Percentiles rank a stretch among this genome's conserved stretches.
phyloP scores from a whole-genome alignment of 1,140 invertebrate species.

The Solenopsis fugax region DNA sequence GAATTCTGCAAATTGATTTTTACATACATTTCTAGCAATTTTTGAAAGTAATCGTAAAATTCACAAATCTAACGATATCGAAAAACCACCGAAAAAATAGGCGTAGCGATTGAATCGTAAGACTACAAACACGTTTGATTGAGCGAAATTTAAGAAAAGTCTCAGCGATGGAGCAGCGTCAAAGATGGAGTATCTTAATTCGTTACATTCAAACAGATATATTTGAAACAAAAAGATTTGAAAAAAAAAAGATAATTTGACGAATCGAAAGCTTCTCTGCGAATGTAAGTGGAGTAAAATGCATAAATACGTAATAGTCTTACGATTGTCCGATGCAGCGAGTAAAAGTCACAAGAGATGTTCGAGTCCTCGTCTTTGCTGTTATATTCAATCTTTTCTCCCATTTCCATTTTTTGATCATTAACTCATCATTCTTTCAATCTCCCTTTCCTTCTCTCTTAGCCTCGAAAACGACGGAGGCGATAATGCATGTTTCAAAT shows the following conservation, averaged over 20 bases:
- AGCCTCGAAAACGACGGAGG: constrained; percentile 15
- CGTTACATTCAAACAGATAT: constrained; percentile 2
- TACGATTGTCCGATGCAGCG: constrained; percentile 16
- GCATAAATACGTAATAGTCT: constrained; percentile 42
- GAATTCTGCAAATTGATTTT: background rate
- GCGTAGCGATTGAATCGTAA: background rate
- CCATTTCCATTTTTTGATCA: constrained; percentile 25
- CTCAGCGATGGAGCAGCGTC: constrained; percentile 12
- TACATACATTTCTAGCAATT: background rate
- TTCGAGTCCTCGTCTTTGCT: background rate
- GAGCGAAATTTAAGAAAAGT: background rate
- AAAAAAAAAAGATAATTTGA: background rate
- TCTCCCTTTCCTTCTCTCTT: background rate
- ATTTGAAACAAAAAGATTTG: background rate
- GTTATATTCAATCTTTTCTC: constrained; percentile 21
- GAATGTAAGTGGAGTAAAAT: background rate
- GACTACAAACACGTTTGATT: background rate
- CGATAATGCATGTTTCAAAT: background rate
- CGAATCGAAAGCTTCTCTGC: background rate
- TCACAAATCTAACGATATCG: background rate
- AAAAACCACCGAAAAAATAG: background rate
- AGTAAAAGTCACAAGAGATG: constrained; percentile 8
- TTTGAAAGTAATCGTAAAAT: background rate
- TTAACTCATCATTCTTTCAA: constrained; percentile 10
- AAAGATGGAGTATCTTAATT: background rate